Conservation (phyloP, 2,113 vertebrate species). For the Grammomys surdaster region DNA sequence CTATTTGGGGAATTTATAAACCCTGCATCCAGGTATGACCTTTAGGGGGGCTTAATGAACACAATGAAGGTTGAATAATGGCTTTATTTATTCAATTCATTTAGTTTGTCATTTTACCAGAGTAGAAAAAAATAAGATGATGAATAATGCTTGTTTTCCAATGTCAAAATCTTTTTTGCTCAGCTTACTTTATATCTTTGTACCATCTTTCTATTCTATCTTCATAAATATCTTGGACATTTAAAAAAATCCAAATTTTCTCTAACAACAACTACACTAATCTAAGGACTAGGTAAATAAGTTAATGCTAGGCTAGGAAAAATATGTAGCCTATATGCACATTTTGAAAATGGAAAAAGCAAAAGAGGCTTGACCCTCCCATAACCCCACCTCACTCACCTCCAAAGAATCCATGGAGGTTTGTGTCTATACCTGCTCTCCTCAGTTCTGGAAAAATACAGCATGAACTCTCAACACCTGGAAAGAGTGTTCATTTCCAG, state of each 20-base stretch:
- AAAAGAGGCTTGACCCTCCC: not conserved
- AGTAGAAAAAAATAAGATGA: not conserved
- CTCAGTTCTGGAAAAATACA: constrained; percentile 40
- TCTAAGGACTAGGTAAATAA: not conserved
- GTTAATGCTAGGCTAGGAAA: constrained; percentile 39
- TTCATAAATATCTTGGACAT: constrained; percentile 49
- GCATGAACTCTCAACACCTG: constrained; percentile 32
- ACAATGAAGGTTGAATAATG: constrained; percentile 44
- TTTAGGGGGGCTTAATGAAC: not conserved
- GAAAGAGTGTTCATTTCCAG: constrained; percentile 43
- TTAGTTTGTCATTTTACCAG: constrained; percentile 39
- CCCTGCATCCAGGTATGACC: not conserved
- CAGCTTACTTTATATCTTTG: not conserved
- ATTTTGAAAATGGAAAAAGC: constrained; percentile 45
- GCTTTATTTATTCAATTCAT: constrained; percentile 32
- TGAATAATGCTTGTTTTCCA: constrained; percentile 28
- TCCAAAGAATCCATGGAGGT: not conserved
- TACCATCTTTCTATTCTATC: constrained; percentile 23
- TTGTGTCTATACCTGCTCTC: constrained; percentile 45
- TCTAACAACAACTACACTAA: constrained; percentile 28
- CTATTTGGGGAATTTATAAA: not conserved
- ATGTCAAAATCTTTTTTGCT: constrained; percentile 51
- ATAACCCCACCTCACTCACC: not conserved
- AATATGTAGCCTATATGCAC: not conserved
- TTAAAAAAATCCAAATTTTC: constrained; percentile 40